Evolutionary conservation across 2,888 invertebrate species (phyloP).

Genomic region (Folsomia manolachei): DNA sequence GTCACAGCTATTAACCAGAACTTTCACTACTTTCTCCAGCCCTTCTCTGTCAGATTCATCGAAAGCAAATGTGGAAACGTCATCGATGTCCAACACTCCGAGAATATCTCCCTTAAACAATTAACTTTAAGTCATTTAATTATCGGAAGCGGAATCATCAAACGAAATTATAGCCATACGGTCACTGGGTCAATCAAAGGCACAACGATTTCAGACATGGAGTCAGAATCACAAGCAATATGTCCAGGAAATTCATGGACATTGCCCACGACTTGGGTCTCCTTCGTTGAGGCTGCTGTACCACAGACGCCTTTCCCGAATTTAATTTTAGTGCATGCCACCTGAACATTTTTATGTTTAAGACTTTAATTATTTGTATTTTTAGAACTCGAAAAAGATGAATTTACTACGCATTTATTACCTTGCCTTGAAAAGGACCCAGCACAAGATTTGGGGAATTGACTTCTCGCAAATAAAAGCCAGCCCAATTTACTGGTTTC

Average conservation of each 20-base stretch:
- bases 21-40: slow-evolving; percentile 34
- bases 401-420: slow-evolving; percentile 16
- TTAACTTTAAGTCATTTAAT: not conserved
- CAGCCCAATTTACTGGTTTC: slow-evolving; percentile 45
- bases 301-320: slow-evolving; percentile 47
- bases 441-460: slow-evolving; percentile 27
- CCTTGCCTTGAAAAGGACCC: slow-evolving; percentile 49
- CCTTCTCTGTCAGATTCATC: slow-evolving; percentile 39
- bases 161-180: not conserved
- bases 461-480: slow-evolving; percentile 38
- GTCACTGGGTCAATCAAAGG: slow-evolving; percentile 23
- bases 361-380: not conserved
- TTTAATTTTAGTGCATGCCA: slow-evolving; percentile 46
- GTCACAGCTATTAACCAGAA: slow-evolving; percentile 31
- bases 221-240: slow-evolving; percentile 44
- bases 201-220: slow-evolving; percentile 46
- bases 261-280: slow-evolving; percentile 43
- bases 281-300: slow-evolving; percentile 30
- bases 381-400: not conserved
- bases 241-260: slow-evolving; percentile 47
- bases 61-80: slow-evolving; percentile 29
- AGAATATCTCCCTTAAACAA: slow-evolving; percentile 24
- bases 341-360: slow-evolving; percentile 23
- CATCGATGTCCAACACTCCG: slow-evolving; percentile 47
- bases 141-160: not conserved